These are phyloP conservation scores for Mobula hypostoma DNA, from an alignment of 2,113 vertebrate genomes.

Conservation along the genomic window DNA sequence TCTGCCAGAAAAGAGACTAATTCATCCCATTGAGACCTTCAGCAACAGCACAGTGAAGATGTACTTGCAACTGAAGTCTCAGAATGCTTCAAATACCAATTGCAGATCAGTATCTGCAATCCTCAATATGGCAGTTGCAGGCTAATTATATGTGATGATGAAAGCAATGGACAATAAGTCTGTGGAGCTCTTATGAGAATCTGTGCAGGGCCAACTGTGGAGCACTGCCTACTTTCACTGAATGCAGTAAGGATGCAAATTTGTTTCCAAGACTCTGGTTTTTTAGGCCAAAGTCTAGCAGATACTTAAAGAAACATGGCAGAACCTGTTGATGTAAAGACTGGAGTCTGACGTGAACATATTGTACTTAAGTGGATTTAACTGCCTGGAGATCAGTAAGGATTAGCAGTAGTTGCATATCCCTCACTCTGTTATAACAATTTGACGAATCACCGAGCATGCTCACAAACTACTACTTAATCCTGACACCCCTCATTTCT, in stretches of 20 bases:
- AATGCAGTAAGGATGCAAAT: neutral
- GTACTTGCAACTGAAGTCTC: neutral
- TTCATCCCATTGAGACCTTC: neutral
- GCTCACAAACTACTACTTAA: conserved; percentile 15
- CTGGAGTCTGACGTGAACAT: neutral
- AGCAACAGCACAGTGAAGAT: neutral
- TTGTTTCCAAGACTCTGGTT: neutral
- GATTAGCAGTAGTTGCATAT: conserved; percentile 18
- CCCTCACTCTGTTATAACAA: neutral
- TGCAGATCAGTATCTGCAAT: neutral
- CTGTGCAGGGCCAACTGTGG: neutral
- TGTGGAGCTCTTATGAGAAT: neutral
- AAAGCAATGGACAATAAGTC: neutral
- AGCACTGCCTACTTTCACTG: neutral
- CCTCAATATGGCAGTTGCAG: neutral
- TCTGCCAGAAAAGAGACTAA: neutral
- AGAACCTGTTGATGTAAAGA: neutral
- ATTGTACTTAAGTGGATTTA: neutral
- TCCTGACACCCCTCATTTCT: neutral
- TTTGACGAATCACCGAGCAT: conserved; percentile 20
- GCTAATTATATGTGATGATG: neutral
- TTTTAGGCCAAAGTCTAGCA: neutral
- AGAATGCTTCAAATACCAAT: neutral
- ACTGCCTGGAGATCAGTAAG: neutral
- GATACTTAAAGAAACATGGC: neutral